A percentile compares a stretch with the other conserved stretches of the same genome.
Conservation (phyloP, 2,888 invertebrate species). For the Mactromeris polynyma region DNA sequence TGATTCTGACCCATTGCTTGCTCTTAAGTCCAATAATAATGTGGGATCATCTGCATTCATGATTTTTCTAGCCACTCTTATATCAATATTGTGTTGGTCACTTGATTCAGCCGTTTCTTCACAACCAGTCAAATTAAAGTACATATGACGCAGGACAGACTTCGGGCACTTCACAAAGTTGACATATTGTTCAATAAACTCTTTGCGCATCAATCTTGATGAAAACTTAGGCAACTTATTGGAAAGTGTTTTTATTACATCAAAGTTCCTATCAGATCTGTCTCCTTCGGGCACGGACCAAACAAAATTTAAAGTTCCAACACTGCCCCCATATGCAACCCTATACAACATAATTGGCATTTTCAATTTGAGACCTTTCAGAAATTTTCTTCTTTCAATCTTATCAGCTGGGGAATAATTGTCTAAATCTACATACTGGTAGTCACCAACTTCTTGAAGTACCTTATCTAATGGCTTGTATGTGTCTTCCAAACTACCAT, state of each 20-base stretch:
- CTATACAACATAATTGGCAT: too few species aligned
- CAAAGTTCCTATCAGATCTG: constrained; percentile 23
- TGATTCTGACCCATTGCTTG: constrained; percentile 39
- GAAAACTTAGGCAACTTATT: constrained; percentile 30
- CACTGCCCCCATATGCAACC: too few species aligned
- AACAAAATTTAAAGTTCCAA: too few species aligned
- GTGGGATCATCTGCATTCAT: constrained; percentile 28
- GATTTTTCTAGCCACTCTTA: not conserved
- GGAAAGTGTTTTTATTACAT: not conserved
- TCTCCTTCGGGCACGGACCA: too few species aligned
- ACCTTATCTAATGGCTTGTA: too few species aligned
- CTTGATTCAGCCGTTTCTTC: constrained; percentile 29
- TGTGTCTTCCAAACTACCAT: too few species aligned
- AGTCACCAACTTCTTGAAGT: too few species aligned
- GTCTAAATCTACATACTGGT: too few species aligned
- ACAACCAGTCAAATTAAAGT: constrained; percentile 35
- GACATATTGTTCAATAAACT: constrained; percentile 38
- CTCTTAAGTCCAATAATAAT: constrained; percentile 45
- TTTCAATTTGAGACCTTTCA: too few species aligned
- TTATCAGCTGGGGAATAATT: too few species aligned
- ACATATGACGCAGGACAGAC: constrained; percentile 54
- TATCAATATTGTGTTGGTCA: constrained; percentile 25
- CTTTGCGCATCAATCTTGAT: constrained; percentile 45
- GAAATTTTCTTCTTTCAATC: too few species aligned
- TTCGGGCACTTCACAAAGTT: constrained; percentile 30